Evolutionary conservation across 53 echinoderm and acorn worm species (phyloP).

Genomic region (Apostichopus leukothele): DNA sequence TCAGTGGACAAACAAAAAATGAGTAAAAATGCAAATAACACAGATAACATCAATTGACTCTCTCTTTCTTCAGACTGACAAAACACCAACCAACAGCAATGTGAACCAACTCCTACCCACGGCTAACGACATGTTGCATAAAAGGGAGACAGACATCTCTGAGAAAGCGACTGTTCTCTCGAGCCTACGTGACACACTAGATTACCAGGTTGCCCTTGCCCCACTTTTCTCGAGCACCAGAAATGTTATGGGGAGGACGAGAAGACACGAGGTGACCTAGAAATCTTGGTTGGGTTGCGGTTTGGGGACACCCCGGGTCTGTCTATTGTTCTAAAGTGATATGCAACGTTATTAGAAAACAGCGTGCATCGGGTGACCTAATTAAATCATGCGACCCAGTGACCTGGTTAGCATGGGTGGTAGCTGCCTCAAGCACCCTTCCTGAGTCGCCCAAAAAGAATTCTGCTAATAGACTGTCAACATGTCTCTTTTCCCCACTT

Average conservation of each 20-base stretch:
- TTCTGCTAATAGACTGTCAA: background rate
- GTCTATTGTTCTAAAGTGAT: slow-evolving; percentile 40
- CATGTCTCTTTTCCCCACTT: background rate
- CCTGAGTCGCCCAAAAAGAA: background rate
- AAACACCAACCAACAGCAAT: too few species aligned
- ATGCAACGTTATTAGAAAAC: slow-evolving; percentile 32
- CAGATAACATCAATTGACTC: too few species aligned
- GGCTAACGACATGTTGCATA: too few species aligned
- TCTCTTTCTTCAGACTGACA: too few species aligned
- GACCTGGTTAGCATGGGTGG: slow-evolving; percentile 41
- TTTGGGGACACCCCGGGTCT: slow-evolving; percentile 18
- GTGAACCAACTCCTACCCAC: too few species aligned
- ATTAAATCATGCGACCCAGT: slow-evolving; percentile 36
- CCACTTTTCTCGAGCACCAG: slow-evolving; percentile 12
- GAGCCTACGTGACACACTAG: background rate
- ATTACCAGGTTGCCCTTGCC: slow-evolving; percentile 33
- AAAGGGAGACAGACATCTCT: background rate
- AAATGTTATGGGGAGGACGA: background rate
- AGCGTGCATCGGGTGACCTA: slow-evolving; percentile 33
- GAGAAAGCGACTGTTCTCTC: slow-evolving; percentile 8
- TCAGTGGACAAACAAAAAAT: too few species aligned
- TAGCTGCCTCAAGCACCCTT: slow-evolving; percentile 16
- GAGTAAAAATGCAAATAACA: too few species aligned
- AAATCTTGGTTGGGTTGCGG: background rate
- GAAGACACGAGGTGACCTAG: slow-evolving; percentile 19